phyloP scores from a whole-genome alignment of 1,140 invertebrate species.

The Steinernema khuongi region DNA sequence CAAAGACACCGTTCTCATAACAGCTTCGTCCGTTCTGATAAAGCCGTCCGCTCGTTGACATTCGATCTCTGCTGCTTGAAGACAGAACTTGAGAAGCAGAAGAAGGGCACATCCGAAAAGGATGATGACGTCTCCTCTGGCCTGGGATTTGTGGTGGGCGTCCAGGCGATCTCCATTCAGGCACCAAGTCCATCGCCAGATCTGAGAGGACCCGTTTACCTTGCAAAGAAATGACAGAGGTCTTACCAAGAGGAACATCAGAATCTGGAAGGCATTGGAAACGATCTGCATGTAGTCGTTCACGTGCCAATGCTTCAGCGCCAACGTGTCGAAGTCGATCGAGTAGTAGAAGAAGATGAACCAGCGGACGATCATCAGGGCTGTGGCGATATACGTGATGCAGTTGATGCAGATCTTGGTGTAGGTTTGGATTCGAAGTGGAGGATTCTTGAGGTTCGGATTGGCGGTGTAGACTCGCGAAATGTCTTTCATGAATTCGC shows the following conservation, averaged over 20 bases:
- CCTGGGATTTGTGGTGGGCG: constrained; percentile 58
- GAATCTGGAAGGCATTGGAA: constrained; percentile 36
- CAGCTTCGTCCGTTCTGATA: constrained; percentile 19
- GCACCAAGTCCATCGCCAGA: constrained; percentile 27
- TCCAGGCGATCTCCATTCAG: constrained; percentile 47
- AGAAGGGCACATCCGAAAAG: constrained; percentile 52
- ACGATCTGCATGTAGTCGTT: constrained; percentile 46
- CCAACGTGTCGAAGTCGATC: constrained; percentile 53
- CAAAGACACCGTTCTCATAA: constrained; percentile 23
- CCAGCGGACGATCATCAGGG: constrained; percentile 37
- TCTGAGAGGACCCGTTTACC: constrained; percentile 12
- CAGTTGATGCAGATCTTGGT: constrained; percentile 25
- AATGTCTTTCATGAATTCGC: constrained; percentile 53
- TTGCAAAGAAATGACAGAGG: not conserved
- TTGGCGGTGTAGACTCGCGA: constrained; percentile 48
- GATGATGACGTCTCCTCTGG: constrained; percentile 53
- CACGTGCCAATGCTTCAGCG: constrained; percentile 39
- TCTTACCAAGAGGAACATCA: constrained; percentile 46
- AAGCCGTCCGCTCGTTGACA: constrained; percentile 33
- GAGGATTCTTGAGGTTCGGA: constrained; percentile 18
- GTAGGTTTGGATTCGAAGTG: constrained; percentile 22
- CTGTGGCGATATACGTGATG: constrained; percentile 22
- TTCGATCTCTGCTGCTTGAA: constrained; percentile 29
- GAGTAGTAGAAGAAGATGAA: constrained; percentile 55
- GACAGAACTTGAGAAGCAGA: constrained; percentile 36